Evolutionary conservation across 2,888 invertebrate species (phyloP), one percentile per base, ranked within the genome.

Genomic region (Esperia sulphurella): DNA sequence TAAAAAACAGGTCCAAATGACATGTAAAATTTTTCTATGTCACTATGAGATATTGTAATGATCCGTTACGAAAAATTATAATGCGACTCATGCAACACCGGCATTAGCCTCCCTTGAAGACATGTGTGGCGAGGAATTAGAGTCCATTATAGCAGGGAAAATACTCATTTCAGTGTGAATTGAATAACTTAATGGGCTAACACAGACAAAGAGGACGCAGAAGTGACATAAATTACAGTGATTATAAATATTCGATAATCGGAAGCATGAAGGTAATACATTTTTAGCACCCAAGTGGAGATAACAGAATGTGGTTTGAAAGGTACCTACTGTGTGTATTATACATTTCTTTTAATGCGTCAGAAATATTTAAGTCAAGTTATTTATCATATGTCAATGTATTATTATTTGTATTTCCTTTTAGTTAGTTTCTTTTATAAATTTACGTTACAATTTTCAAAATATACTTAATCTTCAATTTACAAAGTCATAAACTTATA

Each of bases 21-120:
- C 86, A 87, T 78, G 85, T 84, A 71, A 80, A 85, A 89, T 84
- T 87, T 87, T 86, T 89, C 88, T 84, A 76, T 75, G 89, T 87
- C 89, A 87, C 80, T 70, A 87, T 87, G 84, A 88, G 78, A 83
- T 83, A 89, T 86, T 79, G 79, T 89, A 88, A 89, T 88, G 88
- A 79, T 66, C 80, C 88, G 87, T 88, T 82, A 83, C 87, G 81
- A 84, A 82, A 83, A 83, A 76, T 73, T 72, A 70, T 85, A 80
- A 86, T 81, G 80, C 75, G 79, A 74, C 72, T 73, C 87, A 84
- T 85, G 85, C 83, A 64, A 85, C 77, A 70, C 70, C 59, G 66
- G 71, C 79, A 82, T 83, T 83, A 83, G 79, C 75, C 75, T 78
- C 75, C 81, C 74, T 73, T 71, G 68, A 63, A 75, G 78, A 79